A percentile compares a stretch with the other conserved stretches of the same genome.
These are phyloP conservation scores for Philopotamus ludificatus DNA, from an alignment of 1,140 invertebrate species.

Conservation along the genomic window DNA sequence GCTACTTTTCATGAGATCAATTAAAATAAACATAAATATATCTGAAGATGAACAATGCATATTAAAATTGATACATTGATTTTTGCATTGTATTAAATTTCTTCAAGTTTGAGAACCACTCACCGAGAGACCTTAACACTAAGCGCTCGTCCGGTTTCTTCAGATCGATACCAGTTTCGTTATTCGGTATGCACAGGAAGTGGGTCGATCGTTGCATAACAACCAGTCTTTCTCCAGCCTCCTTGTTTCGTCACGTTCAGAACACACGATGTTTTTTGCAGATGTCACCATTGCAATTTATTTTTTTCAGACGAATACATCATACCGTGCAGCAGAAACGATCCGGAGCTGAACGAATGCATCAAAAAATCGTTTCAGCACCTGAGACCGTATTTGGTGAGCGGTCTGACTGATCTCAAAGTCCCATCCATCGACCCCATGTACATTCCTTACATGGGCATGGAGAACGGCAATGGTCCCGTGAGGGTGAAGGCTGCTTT, in stretches of 20 bases:
- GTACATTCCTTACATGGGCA: constrained; percentile 65
- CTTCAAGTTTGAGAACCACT: not conserved
- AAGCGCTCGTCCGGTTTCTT: not conserved
- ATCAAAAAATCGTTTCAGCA: constrained; percentile 70
- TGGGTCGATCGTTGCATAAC: constrained; percentile 10
- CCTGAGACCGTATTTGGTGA: constrained; percentile 65
- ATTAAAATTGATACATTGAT: no score
- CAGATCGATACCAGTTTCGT: not conserved
- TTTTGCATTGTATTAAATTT: no score
- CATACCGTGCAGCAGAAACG: constrained; percentile 64
- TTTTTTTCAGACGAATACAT: constrained; percentile 70
- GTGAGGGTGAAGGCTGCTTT: constrained; percentile 70
- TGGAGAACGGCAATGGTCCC: constrained; percentile 73
- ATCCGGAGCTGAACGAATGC: constrained; percentile 66
- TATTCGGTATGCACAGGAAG: not conserved
- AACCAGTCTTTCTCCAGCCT: constrained; percentile 1
- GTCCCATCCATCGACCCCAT: constrained; percentile 73
- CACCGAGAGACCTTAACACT: constrained; percentile 13
- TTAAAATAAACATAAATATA: no score
- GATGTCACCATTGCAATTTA: not conserved
- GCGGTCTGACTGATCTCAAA: constrained; percentile 67
- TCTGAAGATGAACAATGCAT: no score
- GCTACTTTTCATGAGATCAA: no score
- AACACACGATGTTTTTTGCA: not conserved
- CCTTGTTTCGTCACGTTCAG: not conserved